Conservation (phyloP, 2,797 vertebrate genomes). For the Rhadinocentrus ornatus region DNA sequence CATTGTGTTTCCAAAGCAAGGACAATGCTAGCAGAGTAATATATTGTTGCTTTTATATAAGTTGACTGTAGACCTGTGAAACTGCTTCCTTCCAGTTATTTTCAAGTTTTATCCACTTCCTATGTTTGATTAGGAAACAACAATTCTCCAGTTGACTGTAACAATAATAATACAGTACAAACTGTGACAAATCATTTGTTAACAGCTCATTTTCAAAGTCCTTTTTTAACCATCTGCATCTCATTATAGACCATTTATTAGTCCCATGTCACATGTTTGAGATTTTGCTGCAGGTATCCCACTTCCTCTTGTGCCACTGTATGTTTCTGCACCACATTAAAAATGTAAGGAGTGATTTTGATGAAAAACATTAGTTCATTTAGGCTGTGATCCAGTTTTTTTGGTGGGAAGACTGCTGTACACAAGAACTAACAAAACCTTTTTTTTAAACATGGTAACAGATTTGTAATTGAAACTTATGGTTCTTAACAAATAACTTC, state of each 20-base stretch:
- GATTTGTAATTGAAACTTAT: not conserved
- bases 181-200: not conserved
- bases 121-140: not conserved
- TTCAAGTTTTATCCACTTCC: not conserved
- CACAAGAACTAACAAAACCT: not conserved
- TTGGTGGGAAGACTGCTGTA: not conserved
- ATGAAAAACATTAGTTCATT: too few relatives aligned
- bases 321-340: not conserved
- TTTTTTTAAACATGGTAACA: not conserved
- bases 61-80: not conserved
- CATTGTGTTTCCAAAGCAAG: too few relatives aligned
- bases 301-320: conserved; percentile 39
- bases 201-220: not conserved
- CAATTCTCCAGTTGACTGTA: too few relatives aligned
- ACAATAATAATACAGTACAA: not conserved
- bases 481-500: not conserved
- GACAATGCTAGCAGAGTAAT: not conserved
- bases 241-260: conserved; percentile 43
- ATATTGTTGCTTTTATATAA: not conserved
- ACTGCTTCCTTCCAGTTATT: not conserved
- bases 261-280: conserved; percentile 33
- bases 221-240: conserved; percentile 21
- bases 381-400: not conserved
- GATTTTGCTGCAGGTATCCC: conserved; percentile 31
- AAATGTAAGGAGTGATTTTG: conserved; percentile 12